These are phyloP conservation scores for Rotaria socialis DNA, from an alignment of 2,888 invertebrate genomes.

Conservation along the genomic window DNA sequence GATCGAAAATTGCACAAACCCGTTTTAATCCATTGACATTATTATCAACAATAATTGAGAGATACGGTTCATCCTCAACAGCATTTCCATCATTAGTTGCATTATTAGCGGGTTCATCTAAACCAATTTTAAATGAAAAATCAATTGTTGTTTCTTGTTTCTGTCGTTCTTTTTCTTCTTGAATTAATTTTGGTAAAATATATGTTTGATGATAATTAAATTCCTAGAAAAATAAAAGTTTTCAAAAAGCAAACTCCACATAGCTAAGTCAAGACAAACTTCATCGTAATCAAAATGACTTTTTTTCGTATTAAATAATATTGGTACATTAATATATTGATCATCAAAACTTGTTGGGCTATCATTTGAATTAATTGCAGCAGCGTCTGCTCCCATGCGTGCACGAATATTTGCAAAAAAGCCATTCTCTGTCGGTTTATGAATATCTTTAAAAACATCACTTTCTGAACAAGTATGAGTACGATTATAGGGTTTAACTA, in stretches of 20 bases:
- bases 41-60: slow-evolving; percentile 26
- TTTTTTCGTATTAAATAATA: not conserved
- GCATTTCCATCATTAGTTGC: not conserved
- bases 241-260: not conserved
- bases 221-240: not conserved
- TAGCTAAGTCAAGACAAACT: not conserved
- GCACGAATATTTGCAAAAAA: not conserved
- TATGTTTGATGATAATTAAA: not conserved
- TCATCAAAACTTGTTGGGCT: not conserved
- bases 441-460: not conserved
- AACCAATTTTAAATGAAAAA: slow-evolving; percentile 19
- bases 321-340: not conserved
- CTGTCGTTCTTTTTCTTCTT: not conserved
- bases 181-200: not conserved
- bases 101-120: not conserved
- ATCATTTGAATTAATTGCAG: not conserved
- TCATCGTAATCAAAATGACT: not conserved
- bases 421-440: not conserved
- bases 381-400: not conserved
- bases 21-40: slow-evolving; percentile 25
- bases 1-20: slow-evolving; percentile 2
- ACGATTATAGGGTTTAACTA: not conserved
- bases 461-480: not conserved
- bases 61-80: not conserved
- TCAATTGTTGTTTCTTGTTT: not conserved